A percentile compares a stretch with the other conserved stretches of the same genome.
Conservation (phyloP, 2,888 invertebrate genomes). For the Micoletzkya japonica region DNA sequence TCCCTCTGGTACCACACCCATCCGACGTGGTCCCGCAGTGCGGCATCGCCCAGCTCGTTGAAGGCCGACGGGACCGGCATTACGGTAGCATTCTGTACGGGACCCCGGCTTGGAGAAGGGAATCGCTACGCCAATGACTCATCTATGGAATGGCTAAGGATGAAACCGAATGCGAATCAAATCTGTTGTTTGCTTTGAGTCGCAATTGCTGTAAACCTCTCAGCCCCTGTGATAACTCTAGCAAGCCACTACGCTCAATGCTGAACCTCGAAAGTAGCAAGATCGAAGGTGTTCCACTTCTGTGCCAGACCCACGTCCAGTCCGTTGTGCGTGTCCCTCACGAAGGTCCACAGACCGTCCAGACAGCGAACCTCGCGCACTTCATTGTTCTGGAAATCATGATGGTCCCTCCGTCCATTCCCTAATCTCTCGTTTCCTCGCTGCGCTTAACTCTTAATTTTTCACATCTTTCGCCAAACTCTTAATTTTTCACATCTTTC, state of each 20-base stretch:
- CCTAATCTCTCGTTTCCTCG: too few relatives aligned
- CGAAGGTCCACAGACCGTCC: conserved; percentile 91
- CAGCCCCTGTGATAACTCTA: background rate
- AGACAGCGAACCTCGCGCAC: conserved; percentile 78
- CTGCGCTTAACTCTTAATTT: too few relatives aligned
- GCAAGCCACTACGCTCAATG: background rate
- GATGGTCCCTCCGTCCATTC: background rate
- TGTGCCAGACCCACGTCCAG: conserved; percentile 77
- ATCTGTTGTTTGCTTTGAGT: too few relatives aligned
- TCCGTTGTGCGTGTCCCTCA: conserved; percentile 74
- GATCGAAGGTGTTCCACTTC: conserved; percentile 77
- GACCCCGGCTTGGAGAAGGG: conserved; percentile 18
- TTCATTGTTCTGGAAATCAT: conserved; percentile 79
- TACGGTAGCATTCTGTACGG: conserved; percentile 55
- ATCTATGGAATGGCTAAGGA: too few relatives aligned
- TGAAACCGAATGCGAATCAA: too few relatives aligned
- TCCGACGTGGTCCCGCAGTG: conserved; percentile 86
- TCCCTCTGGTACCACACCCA: conserved; percentile 83
- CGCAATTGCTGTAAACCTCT: background rate
- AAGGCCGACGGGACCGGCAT: conserved; percentile 97
- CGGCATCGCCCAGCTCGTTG: conserved; percentile 83
- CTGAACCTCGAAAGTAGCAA: conserved; percentile 67
- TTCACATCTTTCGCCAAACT: too few relatives aligned
- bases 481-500: too few relatives aligned
- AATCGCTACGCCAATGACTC: background rate